Percentiles rank a stretch among this genome's conserved stretches.
Evolutionary conservation across 2,797 vertebrate genomes (phyloP).

Genomic region (Huso huso): DNA sequence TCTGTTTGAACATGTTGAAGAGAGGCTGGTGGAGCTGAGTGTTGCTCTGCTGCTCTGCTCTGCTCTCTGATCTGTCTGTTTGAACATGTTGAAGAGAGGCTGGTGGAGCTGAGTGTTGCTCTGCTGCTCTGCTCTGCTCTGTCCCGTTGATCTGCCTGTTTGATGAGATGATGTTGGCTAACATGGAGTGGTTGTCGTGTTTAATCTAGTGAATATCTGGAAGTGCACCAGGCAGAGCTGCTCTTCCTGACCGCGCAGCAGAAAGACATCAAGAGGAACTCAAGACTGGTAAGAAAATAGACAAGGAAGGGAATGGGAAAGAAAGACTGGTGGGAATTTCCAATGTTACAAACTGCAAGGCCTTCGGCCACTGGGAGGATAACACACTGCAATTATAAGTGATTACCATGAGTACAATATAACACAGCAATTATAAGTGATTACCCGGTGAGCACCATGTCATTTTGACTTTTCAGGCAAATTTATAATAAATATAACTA

Average conservation of each 20-base stretch:
- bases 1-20: too few relatives aligned
- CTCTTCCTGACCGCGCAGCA: constrained; percentile 79
- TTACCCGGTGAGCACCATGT: background rate
- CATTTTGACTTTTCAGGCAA: constrained; percentile 4
- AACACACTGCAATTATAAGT: background rate
- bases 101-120: too few relatives aligned
- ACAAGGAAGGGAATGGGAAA: background rate
- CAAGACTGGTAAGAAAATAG: constrained; percentile 76
- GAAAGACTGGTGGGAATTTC: background rate
- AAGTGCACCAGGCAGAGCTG: constrained; percentile 73
- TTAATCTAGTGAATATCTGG: background rate
- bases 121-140: too few relatives aligned
- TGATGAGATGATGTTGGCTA: background rate
- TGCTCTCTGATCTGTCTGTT: too few relatives aligned
- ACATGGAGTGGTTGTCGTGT: background rate
- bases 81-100: too few relatives aligned
- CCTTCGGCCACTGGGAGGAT: background rate
- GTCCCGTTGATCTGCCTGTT: background rate
- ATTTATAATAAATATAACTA: background rate
- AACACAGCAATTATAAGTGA: background rate
- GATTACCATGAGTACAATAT: background rate
- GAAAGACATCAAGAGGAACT: constrained; percentile 78
- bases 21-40: too few relatives aligned
- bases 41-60: too few relatives aligned
- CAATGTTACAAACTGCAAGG: background rate